Evolutionary conservation across 2,113 vertebrate species (phyloP), one percentile per base, ranked within the genome.

Genomic region (Chunga burmeisteri): DNA sequence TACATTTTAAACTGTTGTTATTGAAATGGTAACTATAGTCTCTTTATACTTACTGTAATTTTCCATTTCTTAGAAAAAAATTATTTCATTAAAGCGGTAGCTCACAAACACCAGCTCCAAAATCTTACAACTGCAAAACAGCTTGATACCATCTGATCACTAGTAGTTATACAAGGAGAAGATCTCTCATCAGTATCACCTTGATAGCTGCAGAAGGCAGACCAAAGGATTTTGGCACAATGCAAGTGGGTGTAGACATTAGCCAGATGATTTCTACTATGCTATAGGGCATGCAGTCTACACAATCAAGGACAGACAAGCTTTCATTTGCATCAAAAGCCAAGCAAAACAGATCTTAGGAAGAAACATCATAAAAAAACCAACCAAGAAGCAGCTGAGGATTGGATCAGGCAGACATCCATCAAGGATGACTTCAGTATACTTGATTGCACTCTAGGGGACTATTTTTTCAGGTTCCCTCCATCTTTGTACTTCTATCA

Each of bases 231-330:
- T 71, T 46, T 12, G 65, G 10, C 22, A 74, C 55, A 30, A 5
- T 3, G 14, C 34, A 61, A 80, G 44, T 49, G 20, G 11, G 29
- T 40, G 29, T 7, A 77, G 42, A 34, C 10, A 18, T 10, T 6
- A 94, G 15, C 14, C 77, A 77, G 25, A 34, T 56, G 6, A 88
- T 40, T 88, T 52, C 34, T 70, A 10, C 53, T 61, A 12, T 9
- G 11, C 29, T 23, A 5, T 1, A 68, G 38, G 46, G 7, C 34
- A 79, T 0, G 0, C 21, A 9, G 14, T 40, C 16, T 12, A 14
- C 22, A 47, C 4, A 4, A 49, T 44, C 30, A 47, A 63, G 17
- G 13, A 17, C 32, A 62, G 50, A 70, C 11, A 66, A 88, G 19
- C 4, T 53, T 17, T 73, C 34, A 18, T 26, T 86, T 81, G n/a